Evolutionary conservation across 2,888 invertebrate genomes (phyloP).

Genomic region (Trachelus stipa): DNA sequence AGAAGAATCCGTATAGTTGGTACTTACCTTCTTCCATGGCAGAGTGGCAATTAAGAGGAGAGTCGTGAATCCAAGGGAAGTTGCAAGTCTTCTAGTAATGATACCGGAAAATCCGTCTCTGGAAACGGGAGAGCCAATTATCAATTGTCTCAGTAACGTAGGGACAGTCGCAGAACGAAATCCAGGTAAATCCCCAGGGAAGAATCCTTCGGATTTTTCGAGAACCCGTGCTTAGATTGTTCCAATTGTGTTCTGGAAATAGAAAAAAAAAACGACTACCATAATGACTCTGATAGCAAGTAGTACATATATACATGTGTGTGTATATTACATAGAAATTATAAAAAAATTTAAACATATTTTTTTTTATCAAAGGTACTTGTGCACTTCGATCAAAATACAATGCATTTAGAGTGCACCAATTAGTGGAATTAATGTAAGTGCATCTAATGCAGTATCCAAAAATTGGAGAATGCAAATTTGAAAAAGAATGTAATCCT

Average conservation of each 20-base stretch:
- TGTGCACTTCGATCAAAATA: no score
- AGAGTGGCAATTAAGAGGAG: background rate
- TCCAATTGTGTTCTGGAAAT: background rate
- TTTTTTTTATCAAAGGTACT: no score
- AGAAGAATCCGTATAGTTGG: background rate
- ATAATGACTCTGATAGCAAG: no score
- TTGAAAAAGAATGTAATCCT: background rate
- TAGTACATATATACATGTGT: no score
- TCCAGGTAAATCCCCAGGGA: background rate
- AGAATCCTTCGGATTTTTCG: background rate
- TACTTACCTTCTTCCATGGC: background rate
- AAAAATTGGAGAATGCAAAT: background rate
- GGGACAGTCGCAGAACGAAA: background rate
- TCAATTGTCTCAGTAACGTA: background rate
- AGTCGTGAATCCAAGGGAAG: constrained; percentile 4
- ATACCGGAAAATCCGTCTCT: background rate
- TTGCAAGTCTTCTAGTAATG: background rate
- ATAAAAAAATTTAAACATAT: no score
- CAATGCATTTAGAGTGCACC: no score
- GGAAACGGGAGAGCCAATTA: constrained; percentile 1
- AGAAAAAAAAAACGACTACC: background rate
- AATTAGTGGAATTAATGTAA: no score
- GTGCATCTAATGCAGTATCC: no score
- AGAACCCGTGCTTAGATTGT: background rate
- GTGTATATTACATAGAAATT: no score